Evolutionary conservation across 92 coral and sea anemone species (phyloP), one percentile per base, ranked within the genome.

Genomic region (Heliopora coerulea): DNA sequence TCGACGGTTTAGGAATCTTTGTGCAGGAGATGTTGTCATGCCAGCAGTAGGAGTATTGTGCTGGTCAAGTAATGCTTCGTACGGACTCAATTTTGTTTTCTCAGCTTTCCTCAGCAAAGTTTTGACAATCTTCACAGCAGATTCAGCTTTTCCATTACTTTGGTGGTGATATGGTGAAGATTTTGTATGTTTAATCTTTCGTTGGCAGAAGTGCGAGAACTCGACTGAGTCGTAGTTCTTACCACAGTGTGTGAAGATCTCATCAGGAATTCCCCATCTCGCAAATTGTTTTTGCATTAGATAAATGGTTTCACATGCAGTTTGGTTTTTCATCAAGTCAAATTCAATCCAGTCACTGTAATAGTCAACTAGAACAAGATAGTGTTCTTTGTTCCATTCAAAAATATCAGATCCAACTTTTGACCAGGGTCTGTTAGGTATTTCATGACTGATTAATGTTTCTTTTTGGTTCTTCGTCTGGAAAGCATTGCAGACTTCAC

Each of bases 361-460:
- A 37, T 37, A 37, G 42, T 37, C 42, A 4, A 37, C 42, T 37
- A 11, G 4, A 37, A 37, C 11, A 11, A 37, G 42, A 11, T 4
- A 37, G 6, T 37, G 42, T 11, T 37, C 11, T 4, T 37, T 11
- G 4, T 37, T 11, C 6, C 11, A 37, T 37, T 4, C 11, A 11
- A 37, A 37, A 4, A 37, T 4, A 11, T 37, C 42, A 37, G 11
- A 4, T 11, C 6, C 42, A 37, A 37, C 44, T 33, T 72, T 58
- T 24, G 80, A 56, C 78, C 74, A 80, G 17, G 82, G 75, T 3
- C 82, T 73, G 23, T 18, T 15, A 0, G 79, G 62, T n/a, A 65
- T 56, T 31, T 73, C 85, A 41, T 30, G 75, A 23, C 60, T 1
- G 60, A 73, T 80, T 31, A 84, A 28, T 0, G 82, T 73, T 74